These are phyloP conservation scores for Pseudomyrmex cubaensis DNA, from an alignment of 1,140 invertebrate genomes.

Conservation along the genomic window DNA sequence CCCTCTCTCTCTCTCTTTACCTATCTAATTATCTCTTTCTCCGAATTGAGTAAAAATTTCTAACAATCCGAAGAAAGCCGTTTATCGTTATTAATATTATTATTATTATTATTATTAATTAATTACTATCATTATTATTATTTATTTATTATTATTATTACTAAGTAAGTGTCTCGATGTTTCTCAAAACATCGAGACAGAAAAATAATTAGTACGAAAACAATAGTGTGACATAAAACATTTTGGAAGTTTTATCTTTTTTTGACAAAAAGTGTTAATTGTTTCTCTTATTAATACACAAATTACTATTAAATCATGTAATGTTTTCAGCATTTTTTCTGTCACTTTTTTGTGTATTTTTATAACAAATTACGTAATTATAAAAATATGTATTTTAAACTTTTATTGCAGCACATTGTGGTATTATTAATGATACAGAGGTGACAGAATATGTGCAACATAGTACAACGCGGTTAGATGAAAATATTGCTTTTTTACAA, in stretches of 20 bases:
- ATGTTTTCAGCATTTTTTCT: slow-evolving; percentile 14
- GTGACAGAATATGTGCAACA: neutral
- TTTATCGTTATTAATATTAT: slow-evolving; percentile 18
- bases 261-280: slow-evolving; percentile 72
- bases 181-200: slow-evolving; percentile 50
- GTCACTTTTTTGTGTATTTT: slow-evolving; percentile 26
- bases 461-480: neutral
- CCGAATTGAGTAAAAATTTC: slow-evolving; percentile 11
- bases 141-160: neutral
- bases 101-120: slow-evolving; percentile 8
- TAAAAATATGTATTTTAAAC: slow-evolving; percentile 53
- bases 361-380: slow-evolving; percentile 50
- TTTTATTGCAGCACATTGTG: slow-evolving; percentile 34
- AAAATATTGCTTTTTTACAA: slow-evolving; percentile 30
- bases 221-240: slow-evolving; percentile 33
- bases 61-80: slow-evolving; percentile 18
- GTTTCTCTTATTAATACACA: slow-evolving; percentile 79
- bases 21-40: neutral
- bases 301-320: slow-evolving; percentile 67
- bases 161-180: slow-evolving; percentile 27
- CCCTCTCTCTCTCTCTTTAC: slow-evolving; percentile 27
- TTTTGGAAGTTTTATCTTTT: slow-evolving; percentile 71
- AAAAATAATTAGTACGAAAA: slow-evolving; percentile 38
- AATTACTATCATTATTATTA: neutral
- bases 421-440: neutral